phyloP scores from a whole-genome alignment of 2,113 vertebrate genomes.

The Tetrax tetrax region DNA sequence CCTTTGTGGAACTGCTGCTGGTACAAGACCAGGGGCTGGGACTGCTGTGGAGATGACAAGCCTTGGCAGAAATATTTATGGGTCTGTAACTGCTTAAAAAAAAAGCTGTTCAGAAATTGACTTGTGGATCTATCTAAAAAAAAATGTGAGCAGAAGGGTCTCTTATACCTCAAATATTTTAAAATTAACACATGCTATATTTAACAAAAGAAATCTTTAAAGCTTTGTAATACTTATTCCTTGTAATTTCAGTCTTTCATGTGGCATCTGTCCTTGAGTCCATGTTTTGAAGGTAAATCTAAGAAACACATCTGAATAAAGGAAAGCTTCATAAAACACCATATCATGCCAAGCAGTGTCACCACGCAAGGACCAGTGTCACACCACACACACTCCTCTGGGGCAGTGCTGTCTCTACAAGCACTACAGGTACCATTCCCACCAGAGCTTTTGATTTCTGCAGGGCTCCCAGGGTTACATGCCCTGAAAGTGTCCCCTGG shows the following conservation, averaged over 20 bases:
- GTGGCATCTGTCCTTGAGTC: background rate
- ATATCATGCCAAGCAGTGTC: background rate
- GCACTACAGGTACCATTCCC: background rate
- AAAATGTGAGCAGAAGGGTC: background rate
- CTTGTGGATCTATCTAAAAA: background rate
- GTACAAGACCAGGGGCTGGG: background rate
- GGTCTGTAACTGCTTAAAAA: background rate
- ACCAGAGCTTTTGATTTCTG: background rate
- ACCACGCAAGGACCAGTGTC: background rate
- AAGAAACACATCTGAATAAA: background rate
- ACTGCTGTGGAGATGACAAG: background rate
- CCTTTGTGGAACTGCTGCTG: background rate
- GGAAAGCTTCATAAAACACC: background rate
- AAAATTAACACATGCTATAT: background rate
- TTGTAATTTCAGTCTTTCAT: background rate
- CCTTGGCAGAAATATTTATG: background rate
- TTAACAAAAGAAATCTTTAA: background rate
- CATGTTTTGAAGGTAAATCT: background rate
- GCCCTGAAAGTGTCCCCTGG: background rate
- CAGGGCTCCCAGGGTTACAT: background rate
- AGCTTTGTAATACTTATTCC: background rate
- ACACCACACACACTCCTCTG: background rate
- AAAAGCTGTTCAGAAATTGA: background rate
- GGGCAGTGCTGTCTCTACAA: background rate
- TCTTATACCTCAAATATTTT: background rate